phyloP scores from a whole-genome alignment of 2,797 vertebrate genomes.

The Dromococcyx pavoninus region DNA sequence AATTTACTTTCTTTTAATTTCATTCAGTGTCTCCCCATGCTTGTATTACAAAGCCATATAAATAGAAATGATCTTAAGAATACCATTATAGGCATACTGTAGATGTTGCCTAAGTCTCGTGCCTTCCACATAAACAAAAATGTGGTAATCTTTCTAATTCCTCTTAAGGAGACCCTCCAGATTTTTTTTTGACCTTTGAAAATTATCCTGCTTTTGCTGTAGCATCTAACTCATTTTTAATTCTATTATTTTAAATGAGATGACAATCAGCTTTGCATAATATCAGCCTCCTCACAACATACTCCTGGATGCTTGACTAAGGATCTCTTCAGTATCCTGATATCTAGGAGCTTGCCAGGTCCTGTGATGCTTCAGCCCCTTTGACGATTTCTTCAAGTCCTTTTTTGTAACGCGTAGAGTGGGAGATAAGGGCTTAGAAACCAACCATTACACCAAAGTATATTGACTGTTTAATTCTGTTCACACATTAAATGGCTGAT shows the following conservation, averaged over 20 bases:
- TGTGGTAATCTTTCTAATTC: not conserved
- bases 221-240: not conserved
- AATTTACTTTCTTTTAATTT: slow-evolving; percentile 44
- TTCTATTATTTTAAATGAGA: not conserved
- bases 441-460: not conserved
- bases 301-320: not conserved
- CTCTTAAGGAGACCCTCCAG: not conserved
- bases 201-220: not conserved
- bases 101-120: not conserved
- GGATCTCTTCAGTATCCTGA: not conserved
- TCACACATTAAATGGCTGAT: not conserved
- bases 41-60: not conserved
- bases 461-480: slow-evolving; percentile 18
- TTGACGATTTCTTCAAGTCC: not conserved
- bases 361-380: not conserved
- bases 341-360: not conserved
- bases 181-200: not conserved
- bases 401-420: not conserved
- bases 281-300: not conserved
- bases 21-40: not conserved
- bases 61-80: slow-evolving; percentile 19
- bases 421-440: slow-evolving; percentile 1
- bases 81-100: not conserved
- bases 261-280: not conserved
- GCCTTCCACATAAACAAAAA: not conserved